phyloP scores from a whole-genome alignment of 2,113 vertebrate species.

The Motacilla alba region DNA sequence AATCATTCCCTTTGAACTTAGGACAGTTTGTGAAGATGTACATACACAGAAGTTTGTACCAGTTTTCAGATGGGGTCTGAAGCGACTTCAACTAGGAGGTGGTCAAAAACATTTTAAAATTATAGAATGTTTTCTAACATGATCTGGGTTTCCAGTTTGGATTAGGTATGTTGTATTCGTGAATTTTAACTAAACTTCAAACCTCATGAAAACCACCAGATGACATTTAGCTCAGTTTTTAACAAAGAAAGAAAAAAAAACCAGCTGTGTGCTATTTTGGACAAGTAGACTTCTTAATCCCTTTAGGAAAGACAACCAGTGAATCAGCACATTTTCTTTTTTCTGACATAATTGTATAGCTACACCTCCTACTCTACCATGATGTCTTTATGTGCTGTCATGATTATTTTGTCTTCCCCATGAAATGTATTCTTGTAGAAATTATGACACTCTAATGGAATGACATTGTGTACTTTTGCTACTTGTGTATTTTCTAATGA shows the following conservation, averaged over 20 bases:
- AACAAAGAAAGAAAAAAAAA: background rate
- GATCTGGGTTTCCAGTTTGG: background rate
- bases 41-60: background rate
- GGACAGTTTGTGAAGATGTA: background rate
- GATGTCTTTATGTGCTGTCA: background rate
- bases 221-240: background rate
- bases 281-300: background rate
- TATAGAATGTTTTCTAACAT: background rate
- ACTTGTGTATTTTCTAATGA: background rate
- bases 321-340: background rate
- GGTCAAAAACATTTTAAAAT: background rate
- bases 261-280: background rate
- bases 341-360: background rate
- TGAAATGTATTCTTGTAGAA: background rate
- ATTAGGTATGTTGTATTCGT: background rate
- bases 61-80: background rate
- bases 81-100: background rate
- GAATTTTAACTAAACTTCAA: background rate
- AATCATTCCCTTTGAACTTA: background rate
- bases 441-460: background rate
- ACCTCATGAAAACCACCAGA: background rate
- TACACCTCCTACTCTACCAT: background rate
- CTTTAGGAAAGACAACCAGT: background rate
- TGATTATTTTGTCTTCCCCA: background rate
- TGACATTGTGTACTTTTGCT: background rate